Evolutionary conservation across 2,113 vertebrate species (phyloP).

Genomic region (Phycodurus eques): DNA sequence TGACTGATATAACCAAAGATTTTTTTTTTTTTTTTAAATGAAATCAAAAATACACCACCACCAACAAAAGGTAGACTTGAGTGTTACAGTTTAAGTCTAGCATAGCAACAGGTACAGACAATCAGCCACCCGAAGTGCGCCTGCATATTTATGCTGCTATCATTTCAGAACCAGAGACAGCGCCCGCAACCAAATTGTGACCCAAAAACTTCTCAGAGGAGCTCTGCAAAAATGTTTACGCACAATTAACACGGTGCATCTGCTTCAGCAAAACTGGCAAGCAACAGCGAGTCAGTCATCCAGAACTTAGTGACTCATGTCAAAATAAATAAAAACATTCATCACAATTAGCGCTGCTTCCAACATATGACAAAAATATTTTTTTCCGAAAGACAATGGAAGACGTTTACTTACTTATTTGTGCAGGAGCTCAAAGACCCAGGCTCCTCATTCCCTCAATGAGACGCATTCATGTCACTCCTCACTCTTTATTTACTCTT

Average conservation of each 20-base stretch:
- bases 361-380: background rate
- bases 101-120: background rate
- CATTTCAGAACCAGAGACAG: slow-evolving; percentile 63
- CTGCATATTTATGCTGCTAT: background rate
- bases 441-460: background rate
- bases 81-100: background rate
- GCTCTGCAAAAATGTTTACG: background rate
- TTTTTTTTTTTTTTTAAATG: no score
- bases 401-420: background rate
- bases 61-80: background rate
- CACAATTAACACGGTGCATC: background rate
- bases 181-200: slow-evolving; percentile 40
- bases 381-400: background rate
- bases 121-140: background rate
- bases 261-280: background rate
- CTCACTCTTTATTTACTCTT: slow-evolving; percentile 3
- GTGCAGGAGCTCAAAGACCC: background rate
- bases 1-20: background rate
- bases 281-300: background rate
- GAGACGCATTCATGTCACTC: slow-evolving; percentile 1
- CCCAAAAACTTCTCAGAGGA: slow-evolving; percentile 15
- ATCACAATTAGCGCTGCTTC: background rate
- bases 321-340: background rate
- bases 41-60: background rate
- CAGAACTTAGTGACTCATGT: background rate